Evolutionary conservation across 2,888 invertebrate species (phyloP).

Genomic region (Neria commutata): DNA sequence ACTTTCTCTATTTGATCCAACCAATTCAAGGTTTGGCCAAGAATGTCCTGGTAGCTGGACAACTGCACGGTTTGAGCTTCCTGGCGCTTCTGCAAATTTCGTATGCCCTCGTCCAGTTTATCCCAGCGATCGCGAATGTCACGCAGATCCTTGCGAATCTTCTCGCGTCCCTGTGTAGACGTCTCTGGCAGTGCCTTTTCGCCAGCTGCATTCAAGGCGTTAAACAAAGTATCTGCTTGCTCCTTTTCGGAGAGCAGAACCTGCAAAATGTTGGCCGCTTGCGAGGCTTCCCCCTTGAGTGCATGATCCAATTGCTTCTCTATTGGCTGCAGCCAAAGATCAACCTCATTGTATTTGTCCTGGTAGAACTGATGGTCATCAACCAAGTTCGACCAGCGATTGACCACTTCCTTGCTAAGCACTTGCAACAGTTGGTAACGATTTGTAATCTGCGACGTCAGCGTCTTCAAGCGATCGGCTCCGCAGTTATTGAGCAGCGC

Average conservation of each 20-base stretch:
- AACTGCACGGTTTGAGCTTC: slow-evolving; percentile 84
- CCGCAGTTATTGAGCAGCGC: slow-evolving; percentile 82
- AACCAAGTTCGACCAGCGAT: slow-evolving; percentile 81
- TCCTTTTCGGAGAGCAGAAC: slow-evolving; percentile 79
- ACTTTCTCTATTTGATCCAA: slow-evolving; percentile 83
- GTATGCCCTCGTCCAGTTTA: slow-evolving; percentile 79
- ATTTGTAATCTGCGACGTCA: slow-evolving; percentile 88
- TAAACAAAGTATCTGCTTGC: slow-evolving; percentile 80
- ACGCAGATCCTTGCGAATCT: slow-evolving; percentile 83
- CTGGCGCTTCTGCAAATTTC: slow-evolving; percentile 82
- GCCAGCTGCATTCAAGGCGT: slow-evolving; percentile 75
- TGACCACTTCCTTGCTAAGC: slow-evolving; percentile 84
- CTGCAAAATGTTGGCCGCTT: slow-evolving; percentile 73
- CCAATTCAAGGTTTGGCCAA: slow-evolving; percentile 85
- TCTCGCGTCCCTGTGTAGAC: slow-evolving; percentile 88
- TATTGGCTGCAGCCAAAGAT: slow-evolving; percentile 78
- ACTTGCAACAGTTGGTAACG: slow-evolving; percentile 81
- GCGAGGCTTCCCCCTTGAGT: slow-evolving; percentile 72
- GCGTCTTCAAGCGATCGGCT: slow-evolving; percentile 82
- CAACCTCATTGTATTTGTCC: slow-evolving; percentile 75
- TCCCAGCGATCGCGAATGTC: slow-evolving; percentile 87
- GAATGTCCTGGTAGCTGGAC: slow-evolving; percentile 83
- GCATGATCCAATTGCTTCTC: slow-evolving; percentile 72
- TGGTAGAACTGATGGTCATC: slow-evolving; percentile 82
- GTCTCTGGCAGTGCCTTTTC: slow-evolving; percentile 93